A percentile compares a stretch with the other conserved stretches of the same genome.
These are phyloP conservation scores for Agrotis segetum DNA, from an alignment of 2,888 invertebrate species.

Conservation along the genomic window DNA sequence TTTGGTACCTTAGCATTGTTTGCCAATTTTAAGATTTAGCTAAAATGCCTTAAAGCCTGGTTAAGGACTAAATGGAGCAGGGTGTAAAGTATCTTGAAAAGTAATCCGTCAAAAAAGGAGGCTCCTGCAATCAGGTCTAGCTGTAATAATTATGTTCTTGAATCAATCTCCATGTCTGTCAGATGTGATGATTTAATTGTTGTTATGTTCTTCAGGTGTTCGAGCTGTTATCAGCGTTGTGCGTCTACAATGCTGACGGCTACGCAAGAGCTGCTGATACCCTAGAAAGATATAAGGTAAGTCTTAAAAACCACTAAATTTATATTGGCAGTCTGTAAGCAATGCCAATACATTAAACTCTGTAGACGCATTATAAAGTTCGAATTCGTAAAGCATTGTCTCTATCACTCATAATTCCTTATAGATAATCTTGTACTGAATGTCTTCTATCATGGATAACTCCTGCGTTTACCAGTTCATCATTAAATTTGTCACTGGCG, in stretches of 20 bases:
- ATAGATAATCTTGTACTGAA: background rate
- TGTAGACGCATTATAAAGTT: background rate
- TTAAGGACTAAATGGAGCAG: too few species aligned
- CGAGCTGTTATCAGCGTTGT: constrained; percentile 98
- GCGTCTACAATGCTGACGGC: constrained; percentile 98
- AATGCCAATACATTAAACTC: background rate
- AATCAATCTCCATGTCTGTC: too few species aligned
- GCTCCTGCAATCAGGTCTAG: too few species aligned
- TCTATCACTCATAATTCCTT: background rate
- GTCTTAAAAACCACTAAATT: background rate
- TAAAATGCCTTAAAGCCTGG: background rate
- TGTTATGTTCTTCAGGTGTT: constrained; percentile 91
- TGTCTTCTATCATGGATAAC: too few species aligned
- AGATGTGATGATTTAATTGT: background rate
- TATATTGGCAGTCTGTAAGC: background rate
- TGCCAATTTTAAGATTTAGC: background rate
- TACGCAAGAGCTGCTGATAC: constrained; percentile 97
- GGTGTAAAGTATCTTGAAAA: too few species aligned
- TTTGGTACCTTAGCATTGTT: background rate
- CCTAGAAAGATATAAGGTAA: constrained; percentile 97
- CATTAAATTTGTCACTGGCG: background rate
- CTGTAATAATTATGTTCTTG: too few species aligned
- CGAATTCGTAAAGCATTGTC: background rate
- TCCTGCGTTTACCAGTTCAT: background rate
- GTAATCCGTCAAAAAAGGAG: too few species aligned